phyloP scores from a whole-genome alignment of 1,140 invertebrate genomes.

The Antheraea mylitta region DNA sequence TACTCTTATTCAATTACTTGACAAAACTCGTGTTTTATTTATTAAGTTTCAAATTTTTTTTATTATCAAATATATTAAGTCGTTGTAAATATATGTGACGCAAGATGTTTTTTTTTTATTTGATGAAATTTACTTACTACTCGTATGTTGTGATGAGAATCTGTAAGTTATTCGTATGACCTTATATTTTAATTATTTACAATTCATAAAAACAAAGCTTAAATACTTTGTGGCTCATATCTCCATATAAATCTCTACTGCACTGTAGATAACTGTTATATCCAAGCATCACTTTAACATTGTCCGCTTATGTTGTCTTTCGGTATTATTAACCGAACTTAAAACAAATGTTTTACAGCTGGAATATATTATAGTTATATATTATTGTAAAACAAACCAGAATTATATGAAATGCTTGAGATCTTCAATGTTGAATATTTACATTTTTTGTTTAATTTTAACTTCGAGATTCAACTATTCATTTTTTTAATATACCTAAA shows the following conservation, averaged over 20 bases:
- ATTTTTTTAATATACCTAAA: too few relatives aligned
- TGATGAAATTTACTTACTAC: background rate
- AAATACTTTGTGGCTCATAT: conserved; percentile 73
- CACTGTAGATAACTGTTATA: conserved; percentile 70
- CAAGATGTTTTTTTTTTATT: too few relatives aligned
- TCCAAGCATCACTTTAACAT: conserved; percentile 59
- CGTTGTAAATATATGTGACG: too few relatives aligned
- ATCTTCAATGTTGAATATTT: too few relatives aligned
- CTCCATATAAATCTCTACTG: conserved; percentile 71
- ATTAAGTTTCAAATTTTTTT: too few relatives aligned
- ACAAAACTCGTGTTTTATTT: background rate
- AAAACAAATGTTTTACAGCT: background rate
- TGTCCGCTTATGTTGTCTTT: conserved; percentile 47
- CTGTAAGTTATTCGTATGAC: conserved; percentile 13
- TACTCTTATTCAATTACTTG: background rate
- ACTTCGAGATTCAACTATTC: too few relatives aligned
- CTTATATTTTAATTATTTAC: conserved; percentile 47
- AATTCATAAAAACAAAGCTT: conserved; percentile 68
- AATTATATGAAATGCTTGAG: too few relatives aligned
- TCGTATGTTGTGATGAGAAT: background rate
- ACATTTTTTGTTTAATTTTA: too few relatives aligned
- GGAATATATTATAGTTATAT: too few relatives aligned
- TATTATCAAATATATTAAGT: too few relatives aligned
- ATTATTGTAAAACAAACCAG: too few relatives aligned
- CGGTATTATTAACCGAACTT: conserved; percentile 12